Evolutionary conservation across 1,140 invertebrate genomes (phyloP).

Genomic region (Brachionus sp.): DNA sequence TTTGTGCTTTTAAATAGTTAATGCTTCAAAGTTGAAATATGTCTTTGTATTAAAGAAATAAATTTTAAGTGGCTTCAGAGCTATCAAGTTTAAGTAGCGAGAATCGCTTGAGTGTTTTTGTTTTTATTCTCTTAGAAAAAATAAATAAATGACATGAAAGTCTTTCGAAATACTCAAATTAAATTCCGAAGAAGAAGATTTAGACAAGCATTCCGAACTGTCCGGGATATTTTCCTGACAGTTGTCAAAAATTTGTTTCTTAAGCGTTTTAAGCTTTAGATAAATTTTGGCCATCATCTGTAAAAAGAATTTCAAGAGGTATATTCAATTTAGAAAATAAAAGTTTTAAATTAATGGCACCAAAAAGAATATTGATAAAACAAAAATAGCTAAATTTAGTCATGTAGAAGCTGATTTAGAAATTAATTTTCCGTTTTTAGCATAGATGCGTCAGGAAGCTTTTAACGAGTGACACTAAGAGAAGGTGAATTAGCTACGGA

Average conservation of each 20-base stretch:
- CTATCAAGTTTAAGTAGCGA: not conserved
- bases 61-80: not conserved
- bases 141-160: not conserved
- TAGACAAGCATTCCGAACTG: not conserved
- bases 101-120: not conserved
- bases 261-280: not conserved
- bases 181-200: not conserved
- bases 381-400: not conserved
- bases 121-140: not conserved
- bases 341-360: not conserved
- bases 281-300: not conserved
- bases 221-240: not conserved
- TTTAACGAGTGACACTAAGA: not conserved
- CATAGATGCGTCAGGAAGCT: not conserved
- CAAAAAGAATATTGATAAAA: not conserved
- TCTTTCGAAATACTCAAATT: not conserved
- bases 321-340: not conserved
- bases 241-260: not conserved
- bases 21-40: not conserved
- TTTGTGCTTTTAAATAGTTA: not conserved
- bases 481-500: not conserved
- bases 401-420: not conserved
- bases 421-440: not conserved
- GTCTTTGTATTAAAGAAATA: not conserved
- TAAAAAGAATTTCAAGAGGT: not conserved